phyloP scores from a whole-genome alignment of 2,888 invertebrate species.

The Caenorhabditis japonica region DNA sequence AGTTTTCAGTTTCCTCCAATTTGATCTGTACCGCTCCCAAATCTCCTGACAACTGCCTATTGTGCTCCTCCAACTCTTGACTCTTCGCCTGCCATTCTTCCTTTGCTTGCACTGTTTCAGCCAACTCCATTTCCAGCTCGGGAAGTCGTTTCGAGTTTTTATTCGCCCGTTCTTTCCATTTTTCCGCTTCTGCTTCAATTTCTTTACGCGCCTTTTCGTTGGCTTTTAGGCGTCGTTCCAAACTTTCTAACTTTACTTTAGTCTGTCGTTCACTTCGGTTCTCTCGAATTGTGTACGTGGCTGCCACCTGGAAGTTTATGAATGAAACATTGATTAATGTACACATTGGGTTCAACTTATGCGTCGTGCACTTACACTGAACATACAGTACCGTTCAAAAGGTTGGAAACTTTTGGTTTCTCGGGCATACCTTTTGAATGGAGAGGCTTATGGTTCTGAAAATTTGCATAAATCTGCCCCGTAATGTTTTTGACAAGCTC shows the following conservation, averaged over 20 bases:
- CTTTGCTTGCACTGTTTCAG: constrained; percentile 38
- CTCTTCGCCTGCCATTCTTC: constrained; percentile 41
- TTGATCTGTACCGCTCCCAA: constrained; percentile 21
- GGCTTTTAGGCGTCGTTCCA: constrained; percentile 54
- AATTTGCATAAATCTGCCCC: too few relatives aligned
- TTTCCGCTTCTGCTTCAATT: constrained; percentile 56
- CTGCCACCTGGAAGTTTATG: constrained; percentile 32
- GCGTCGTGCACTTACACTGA: too few relatives aligned
- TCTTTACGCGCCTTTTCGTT: constrained; percentile 60
- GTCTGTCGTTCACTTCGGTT: constrained; percentile 56
- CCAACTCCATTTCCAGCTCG: constrained; percentile 47
- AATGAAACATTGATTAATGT: too few relatives aligned
- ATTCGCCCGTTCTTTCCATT: constrained; percentile 50
- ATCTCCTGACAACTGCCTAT: constrained; percentile 29
- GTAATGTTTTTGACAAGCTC: too few relatives aligned
- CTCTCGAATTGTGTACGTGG: constrained; percentile 53
- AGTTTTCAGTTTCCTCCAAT: constrained; percentile 23
- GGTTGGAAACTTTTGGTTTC: too few relatives aligned
- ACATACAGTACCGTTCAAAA: too few relatives aligned
- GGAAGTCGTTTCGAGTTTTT: constrained; percentile 41
- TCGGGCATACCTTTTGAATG: too few relatives aligned
- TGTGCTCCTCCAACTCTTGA: constrained; percentile 40
- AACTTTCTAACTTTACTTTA: constrained; percentile 58
- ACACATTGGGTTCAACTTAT: too few relatives aligned
- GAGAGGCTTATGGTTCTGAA: too few relatives aligned